These are phyloP conservation scores for Tanaodytes sp. DNA, from an alignment of 2,888 invertebrate species.

Conservation along the genomic window DNA sequence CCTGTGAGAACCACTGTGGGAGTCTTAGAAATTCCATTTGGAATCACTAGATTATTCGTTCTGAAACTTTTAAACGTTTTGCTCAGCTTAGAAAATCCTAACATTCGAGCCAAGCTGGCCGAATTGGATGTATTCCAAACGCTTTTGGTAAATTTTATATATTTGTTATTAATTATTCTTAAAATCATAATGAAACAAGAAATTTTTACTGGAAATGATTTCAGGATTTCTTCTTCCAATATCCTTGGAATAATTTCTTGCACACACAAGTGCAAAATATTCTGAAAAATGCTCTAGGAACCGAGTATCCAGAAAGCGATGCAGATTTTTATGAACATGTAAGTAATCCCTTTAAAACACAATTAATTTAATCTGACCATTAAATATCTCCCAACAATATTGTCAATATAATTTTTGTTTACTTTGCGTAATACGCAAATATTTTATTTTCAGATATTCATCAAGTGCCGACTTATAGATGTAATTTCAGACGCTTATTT, in stretches of 20 bases:
- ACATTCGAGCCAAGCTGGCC: slow-evolving; percentile 80
- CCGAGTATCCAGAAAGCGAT: slow-evolving; percentile 65
- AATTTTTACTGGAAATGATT: too few relatives aligned
- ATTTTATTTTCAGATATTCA: slow-evolving; percentile 84
- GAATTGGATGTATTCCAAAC: slow-evolving; percentile 76
- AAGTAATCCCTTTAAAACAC: too few relatives aligned
- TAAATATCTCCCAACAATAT: too few relatives aligned
- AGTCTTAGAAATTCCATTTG: slow-evolving; percentile 82
- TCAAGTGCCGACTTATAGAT: slow-evolving; percentile 85
- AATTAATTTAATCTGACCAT: too few relatives aligned
- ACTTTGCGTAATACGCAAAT: too few relatives aligned
- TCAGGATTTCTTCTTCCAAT: slow-evolving; percentile 90
- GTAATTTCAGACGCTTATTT: slow-evolving; percentile 88
- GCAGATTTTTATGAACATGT: slow-evolving; percentile 66
- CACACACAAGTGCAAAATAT: slow-evolving; percentile 91
- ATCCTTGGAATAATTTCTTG: slow-evolving; percentile 95
- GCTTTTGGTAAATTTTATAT: slow-evolving; percentile 76
- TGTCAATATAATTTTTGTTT: too few relatives aligned
- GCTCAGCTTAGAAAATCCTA: slow-evolving; percentile 81
- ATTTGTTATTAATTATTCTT: not conserved
- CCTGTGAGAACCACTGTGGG: slow-evolving; percentile 82
- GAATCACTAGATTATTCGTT: slow-evolving; percentile 85
- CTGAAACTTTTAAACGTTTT: slow-evolving; percentile 85
- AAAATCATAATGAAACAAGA: too few relatives aligned
- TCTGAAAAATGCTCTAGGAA: slow-evolving; percentile 80